phyloP scores from a whole-genome alignment of 2,888 invertebrate species.

The Atherix ibis region DNA sequence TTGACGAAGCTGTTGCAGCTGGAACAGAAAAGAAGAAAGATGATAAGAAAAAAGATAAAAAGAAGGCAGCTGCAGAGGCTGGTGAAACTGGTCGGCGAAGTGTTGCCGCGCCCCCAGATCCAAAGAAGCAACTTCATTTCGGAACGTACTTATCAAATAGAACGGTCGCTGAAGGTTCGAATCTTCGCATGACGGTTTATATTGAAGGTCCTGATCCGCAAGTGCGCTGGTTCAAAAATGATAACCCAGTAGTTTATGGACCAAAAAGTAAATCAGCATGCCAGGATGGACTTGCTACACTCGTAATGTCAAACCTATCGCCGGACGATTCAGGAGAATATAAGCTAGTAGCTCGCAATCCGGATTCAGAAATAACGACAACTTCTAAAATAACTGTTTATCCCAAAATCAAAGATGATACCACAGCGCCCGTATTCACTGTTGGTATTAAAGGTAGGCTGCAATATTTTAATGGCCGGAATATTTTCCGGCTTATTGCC shows the following conservation, averaged over 20 bases:
- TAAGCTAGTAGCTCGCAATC: slow-evolving; percentile 57
- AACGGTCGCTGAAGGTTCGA: slow-evolving; percentile 55
- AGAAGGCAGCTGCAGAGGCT: not conserved
- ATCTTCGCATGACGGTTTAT: slow-evolving; percentile 64
- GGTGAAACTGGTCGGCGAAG: slow-evolving; percentile 21
- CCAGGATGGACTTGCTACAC: slow-evolving; percentile 52
- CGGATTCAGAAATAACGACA: slow-evolving; percentile 51
- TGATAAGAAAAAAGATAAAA: slow-evolving; percentile 18
- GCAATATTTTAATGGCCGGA: too few species aligned
- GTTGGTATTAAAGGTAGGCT: slow-evolving; percentile 52
- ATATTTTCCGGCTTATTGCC: too few species aligned
- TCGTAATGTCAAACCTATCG: slow-evolving; percentile 54
- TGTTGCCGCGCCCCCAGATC: slow-evolving; percentile 32
- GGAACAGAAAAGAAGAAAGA: slow-evolving; percentile 16
- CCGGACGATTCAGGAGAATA: slow-evolving; percentile 62
- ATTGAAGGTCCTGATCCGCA: slow-evolving; percentile 57
- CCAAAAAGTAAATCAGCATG: slow-evolving; percentile 44
- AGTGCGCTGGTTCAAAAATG: slow-evolving; percentile 62
- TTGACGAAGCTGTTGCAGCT: slow-evolving; percentile 6
- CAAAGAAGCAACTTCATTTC: slow-evolving; percentile 39
- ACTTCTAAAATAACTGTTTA: slow-evolving; percentile 53
- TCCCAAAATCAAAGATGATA: slow-evolving; percentile 48
- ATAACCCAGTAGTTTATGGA: slow-evolving; percentile 39
- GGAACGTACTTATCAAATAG: slow-evolving; percentile 61
- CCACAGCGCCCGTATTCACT: slow-evolving; percentile 56